These are phyloP conservation scores for Hemitrygon akajei DNA, from an alignment of 2,797 vertebrate genomes.

Conservation along the genomic window DNA sequence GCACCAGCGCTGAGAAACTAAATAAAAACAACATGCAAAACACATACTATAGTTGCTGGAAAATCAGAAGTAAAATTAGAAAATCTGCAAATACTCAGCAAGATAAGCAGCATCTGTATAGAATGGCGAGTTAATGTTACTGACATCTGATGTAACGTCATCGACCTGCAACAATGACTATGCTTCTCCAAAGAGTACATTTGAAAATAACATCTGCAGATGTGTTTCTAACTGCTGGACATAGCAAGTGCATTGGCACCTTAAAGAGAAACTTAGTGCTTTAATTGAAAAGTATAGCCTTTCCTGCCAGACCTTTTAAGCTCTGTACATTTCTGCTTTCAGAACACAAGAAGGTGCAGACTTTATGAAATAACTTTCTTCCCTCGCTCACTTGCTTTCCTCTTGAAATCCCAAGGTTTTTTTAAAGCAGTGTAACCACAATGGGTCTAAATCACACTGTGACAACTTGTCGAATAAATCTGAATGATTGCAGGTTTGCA, in stretches of 20 bases:
- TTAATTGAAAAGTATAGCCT: neutral
- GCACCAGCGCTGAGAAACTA: too few relatives aligned
- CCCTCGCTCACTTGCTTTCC: neutral
- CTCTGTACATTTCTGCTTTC: neutral
- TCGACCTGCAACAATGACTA: too few relatives aligned
- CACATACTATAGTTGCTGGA: too few relatives aligned
- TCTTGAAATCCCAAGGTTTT: neutral
- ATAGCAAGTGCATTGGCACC: neutral
- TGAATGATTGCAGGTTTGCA: neutral
- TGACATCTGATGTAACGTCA: too few relatives aligned
- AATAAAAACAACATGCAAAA: too few relatives aligned
- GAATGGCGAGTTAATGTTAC: too few relatives aligned
- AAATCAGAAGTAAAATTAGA: too few relatives aligned
- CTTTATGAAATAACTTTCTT: neutral
- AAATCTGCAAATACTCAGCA: too few relatives aligned
- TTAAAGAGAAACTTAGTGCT: neutral
- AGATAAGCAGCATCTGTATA: too few relatives aligned
- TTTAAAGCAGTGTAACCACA: neutral
- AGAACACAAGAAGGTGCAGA: neutral
- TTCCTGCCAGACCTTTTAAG: neutral
- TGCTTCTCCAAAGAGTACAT: too few relatives aligned
- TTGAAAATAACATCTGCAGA: too few relatives aligned
- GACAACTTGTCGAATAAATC: neutral
- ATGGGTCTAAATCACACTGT: neutral
- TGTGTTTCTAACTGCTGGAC: neutral